Conservation (phyloP, 2,888 invertebrate species). For the Pteria penguin region DNA sequence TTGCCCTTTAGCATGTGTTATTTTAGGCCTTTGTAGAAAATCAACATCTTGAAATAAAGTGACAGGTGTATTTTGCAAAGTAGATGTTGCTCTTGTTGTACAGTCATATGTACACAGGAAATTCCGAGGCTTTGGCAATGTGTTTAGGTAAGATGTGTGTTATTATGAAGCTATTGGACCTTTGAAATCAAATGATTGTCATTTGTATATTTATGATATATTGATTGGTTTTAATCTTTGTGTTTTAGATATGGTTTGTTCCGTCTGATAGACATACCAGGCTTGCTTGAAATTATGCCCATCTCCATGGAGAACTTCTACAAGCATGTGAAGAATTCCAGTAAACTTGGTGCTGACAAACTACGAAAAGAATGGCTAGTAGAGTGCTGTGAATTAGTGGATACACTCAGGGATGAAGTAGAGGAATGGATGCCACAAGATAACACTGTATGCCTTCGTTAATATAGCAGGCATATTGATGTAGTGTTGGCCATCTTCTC, state of each 20-base stretch:
- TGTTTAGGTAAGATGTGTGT: no score
- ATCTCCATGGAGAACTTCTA: conserved; percentile 75
- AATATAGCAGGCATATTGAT: no score
- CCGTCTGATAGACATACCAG: conserved; percentile 84
- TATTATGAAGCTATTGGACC: no score
- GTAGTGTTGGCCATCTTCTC: no score
- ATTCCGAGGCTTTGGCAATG: no score
- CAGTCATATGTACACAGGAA: no score
- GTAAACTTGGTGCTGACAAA: conserved; percentile 58
- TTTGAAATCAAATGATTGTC: no score
- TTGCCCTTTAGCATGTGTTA: no score
- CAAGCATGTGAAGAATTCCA: conserved; percentile 68
- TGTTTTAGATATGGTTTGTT: conserved; percentile 82
- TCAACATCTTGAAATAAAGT: no score
- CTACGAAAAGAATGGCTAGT: conserved; percentile 72
- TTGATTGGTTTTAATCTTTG: not conserved
- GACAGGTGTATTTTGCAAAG: no score
- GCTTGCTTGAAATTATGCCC: conserved; percentile 82
- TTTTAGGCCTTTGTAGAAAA: no score
- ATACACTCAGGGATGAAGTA: conserved; percentile 81
- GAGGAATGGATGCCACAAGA: conserved; percentile 89
- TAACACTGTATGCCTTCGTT: conserved; percentile 79
- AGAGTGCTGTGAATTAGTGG: conserved; percentile 75
- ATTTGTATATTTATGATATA: not conserved
- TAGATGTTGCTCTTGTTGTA: no score